Evolutionary conservation across 2,113 vertebrate species (phyloP).

Genomic region (Trinectes maculatus): DNA sequence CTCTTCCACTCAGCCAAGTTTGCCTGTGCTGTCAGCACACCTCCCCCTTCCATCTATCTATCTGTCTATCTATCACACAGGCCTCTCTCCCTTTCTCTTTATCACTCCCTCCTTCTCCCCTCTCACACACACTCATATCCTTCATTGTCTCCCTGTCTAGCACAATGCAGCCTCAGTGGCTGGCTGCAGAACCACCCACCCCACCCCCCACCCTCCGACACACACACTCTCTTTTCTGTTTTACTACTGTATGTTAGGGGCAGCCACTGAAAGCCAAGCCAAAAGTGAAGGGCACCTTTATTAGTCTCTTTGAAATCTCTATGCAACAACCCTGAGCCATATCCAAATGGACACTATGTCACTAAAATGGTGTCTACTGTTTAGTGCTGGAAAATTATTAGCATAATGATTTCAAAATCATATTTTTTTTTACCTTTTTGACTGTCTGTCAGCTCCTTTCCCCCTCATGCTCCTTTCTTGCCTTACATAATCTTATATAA

Average conservation of each 20-base stretch:
- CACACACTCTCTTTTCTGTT: constrained; percentile 3
- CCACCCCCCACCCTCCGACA: too few relatives aligned
- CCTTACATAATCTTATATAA: constrained; percentile 21
- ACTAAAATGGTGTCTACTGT: background rate
- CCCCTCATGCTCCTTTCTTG: constrained; percentile 12
- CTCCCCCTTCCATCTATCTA: constrained; percentile 29
- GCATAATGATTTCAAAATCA: background rate
- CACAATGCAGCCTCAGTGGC: constrained; percentile 29
- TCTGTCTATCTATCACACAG: constrained; percentile 8
- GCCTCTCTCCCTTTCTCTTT: constrained; percentile 6
- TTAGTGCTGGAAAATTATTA: background rate
- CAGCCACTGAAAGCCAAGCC: constrained; percentile 27
- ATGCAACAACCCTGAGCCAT: background rate
- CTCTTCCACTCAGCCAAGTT: constrained; percentile 43
- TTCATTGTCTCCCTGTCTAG: constrained; percentile 1
- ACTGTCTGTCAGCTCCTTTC: constrained; percentile 1
- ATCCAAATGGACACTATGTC: constrained; percentile 8
- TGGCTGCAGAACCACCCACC: constrained; percentile 23
- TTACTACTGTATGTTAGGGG: constrained; percentile 40
- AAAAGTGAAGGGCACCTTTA: constrained; percentile 45
- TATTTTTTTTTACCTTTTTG: background rate
- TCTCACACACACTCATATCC: constrained; percentile 9
- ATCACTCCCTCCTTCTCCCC: constrained; percentile 27
- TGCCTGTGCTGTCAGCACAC: constrained; percentile 65
- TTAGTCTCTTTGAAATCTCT: constrained; percentile 1